These are phyloP conservation scores for Leucophenga montana DNA, from an alignment of 2,888 invertebrate species.

Conservation along the genomic window DNA sequence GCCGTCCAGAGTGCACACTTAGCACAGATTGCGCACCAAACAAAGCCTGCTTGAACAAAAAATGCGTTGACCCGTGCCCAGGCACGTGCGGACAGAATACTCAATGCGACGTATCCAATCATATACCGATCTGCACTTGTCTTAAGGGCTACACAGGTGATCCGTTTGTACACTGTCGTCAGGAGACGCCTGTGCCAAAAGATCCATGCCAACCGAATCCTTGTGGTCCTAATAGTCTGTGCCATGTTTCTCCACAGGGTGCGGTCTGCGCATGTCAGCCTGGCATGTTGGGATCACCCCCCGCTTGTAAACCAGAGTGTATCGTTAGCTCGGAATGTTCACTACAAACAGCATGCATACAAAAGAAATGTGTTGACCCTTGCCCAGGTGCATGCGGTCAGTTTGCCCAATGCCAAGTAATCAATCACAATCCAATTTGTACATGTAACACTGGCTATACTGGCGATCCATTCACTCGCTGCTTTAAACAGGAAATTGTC, in stretches of 20 bases:
- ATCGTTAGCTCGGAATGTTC: slow-evolving; percentile 86
- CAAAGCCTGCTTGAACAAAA: slow-evolving; percentile 81
- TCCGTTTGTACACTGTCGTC: slow-evolving; percentile 79
- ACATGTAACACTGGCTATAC: slow-evolving; percentile 81
- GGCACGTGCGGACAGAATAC: slow-evolving; percentile 83
- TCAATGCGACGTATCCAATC: slow-evolving; percentile 82
- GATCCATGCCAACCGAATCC: slow-evolving; percentile 82
- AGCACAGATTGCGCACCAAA: slow-evolving; percentile 82
- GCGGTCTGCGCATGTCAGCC: slow-evolving; percentile 82
- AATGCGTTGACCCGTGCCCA: slow-evolving; percentile 83
- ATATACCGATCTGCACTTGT: slow-evolving; percentile 83
- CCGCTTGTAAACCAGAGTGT: slow-evolving; percentile 84
- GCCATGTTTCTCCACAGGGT: slow-evolving; percentile 78
- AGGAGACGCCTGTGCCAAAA: slow-evolving; percentile 54
- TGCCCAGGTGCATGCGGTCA: slow-evolving; percentile 85
- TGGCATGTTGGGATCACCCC: slow-evolving; percentile 83
- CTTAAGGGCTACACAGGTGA: slow-evolving; percentile 80
- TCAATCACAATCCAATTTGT: slow-evolving; percentile 87
- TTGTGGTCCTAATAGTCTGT: slow-evolving; percentile 84
- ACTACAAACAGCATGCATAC: slow-evolving; percentile 81
- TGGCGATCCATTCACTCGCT: slow-evolving; percentile 83
- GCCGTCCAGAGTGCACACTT: slow-evolving; percentile 82
- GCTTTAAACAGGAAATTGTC: slow-evolving; percentile 72
- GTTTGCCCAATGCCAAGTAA: slow-evolving; percentile 85
- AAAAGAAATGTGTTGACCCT: slow-evolving; percentile 84